phyloP scores from a whole-genome alignment of 2,888 invertebrate genomes.

The Blera fallax region DNA sequence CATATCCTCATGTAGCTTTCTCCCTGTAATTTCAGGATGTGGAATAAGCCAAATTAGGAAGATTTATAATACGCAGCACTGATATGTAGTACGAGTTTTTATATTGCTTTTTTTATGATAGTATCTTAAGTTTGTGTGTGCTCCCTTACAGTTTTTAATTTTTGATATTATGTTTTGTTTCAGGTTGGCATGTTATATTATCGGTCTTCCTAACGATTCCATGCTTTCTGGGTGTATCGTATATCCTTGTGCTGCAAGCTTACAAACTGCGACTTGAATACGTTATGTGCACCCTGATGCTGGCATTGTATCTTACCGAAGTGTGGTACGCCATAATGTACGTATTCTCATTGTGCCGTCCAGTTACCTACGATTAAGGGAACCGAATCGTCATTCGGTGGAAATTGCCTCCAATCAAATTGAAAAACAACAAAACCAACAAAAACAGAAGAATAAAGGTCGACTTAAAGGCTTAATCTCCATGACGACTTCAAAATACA shows the following conservation, averaged over 20 bases:
- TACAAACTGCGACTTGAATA: slow-evolving; percentile 93
- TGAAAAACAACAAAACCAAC: slow-evolving; percentile 9
- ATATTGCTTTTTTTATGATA: no score
- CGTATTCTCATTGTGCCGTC: slow-evolving; percentile 85
- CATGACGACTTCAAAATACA: background rate
- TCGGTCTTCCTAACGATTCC: slow-evolving; percentile 92
- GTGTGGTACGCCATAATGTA: slow-evolving; percentile 85
- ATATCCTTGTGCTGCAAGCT: slow-evolving; percentile 94
- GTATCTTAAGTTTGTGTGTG: no score
- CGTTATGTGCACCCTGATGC: slow-evolving; percentile 92
- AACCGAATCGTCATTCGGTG: slow-evolving; percentile 9
- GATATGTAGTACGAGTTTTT: no score
- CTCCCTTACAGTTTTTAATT: no score
- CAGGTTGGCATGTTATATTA: slow-evolving; percentile 90
- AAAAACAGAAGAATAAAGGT: slow-evolving; percentile 37
- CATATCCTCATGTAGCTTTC: no score
- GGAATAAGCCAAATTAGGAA: no score
- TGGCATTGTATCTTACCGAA: slow-evolving; percentile 88
- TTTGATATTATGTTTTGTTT: slow-evolving; percentile 78
- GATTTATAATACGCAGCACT: no score
- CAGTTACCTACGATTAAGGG: slow-evolving; percentile 82
- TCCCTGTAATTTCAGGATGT: no score
- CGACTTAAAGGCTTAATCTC: slow-evolving; percentile 21
- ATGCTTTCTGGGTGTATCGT: slow-evolving; percentile 90
- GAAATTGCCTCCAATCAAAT: slow-evolving; percentile 48